phyloP scores from a whole-genome alignment of 2,113 vertebrate species.

The Dasyprocta punctata region DNA sequence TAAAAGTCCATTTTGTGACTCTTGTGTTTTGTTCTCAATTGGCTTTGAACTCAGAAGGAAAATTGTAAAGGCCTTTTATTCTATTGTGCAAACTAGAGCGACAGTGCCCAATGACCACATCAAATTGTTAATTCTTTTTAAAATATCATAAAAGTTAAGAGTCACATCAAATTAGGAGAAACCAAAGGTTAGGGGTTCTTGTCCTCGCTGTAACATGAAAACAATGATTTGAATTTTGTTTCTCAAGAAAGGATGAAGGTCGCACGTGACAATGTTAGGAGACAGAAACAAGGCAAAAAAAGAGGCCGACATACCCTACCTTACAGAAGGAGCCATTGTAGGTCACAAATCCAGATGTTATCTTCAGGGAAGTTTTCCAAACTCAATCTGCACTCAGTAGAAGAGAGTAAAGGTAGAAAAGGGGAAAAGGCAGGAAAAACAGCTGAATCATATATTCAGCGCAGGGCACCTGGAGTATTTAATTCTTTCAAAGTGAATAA shows the following conservation, averaged over 20 bases:
- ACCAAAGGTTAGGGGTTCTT: background rate
- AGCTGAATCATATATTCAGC: background rate
- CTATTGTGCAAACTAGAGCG: background rate
- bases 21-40: background rate
- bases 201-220: background rate
- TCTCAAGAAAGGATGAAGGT: background rate
- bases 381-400: background rate
- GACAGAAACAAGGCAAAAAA: background rate
- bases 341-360: background rate
- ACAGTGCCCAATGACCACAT: background rate
- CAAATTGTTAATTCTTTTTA: background rate
- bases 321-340: background rate
- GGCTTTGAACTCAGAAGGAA: background rate
- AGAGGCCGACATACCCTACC: background rate
- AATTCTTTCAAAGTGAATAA: background rate
- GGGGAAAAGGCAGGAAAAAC: background rate
- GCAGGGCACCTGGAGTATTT: background rate
- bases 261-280: background rate
- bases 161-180: background rate
- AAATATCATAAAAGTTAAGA: background rate
- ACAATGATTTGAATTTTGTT: background rate
- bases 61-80: background rate
- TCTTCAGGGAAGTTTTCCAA: background rate
- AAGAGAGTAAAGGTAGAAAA: background rate
- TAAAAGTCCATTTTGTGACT: background rate